phyloP scores from a whole-genome alignment of 1,140 invertebrate genomes.

The Chelonus insularis region DNA sequence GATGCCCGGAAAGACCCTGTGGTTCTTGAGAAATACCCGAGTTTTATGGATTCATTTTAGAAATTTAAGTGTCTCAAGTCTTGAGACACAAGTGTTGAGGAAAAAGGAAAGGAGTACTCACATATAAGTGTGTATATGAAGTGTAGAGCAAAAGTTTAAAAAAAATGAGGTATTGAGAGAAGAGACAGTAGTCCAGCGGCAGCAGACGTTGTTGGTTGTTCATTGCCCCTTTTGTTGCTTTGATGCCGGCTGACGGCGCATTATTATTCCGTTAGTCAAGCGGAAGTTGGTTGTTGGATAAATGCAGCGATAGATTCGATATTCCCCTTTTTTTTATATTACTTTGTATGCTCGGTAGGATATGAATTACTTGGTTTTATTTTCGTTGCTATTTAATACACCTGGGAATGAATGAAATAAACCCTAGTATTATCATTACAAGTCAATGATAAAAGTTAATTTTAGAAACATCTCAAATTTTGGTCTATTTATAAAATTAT shows the following conservation, averaged over 20 bases:
- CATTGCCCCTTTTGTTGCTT: constrained; percentile 1
- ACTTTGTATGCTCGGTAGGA: not conserved
- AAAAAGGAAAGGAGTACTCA: too few relatives aligned
- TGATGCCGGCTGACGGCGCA: constrained; percentile 20
- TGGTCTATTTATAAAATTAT: too few relatives aligned
- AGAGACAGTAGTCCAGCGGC: not conserved
- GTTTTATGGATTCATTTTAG: not conserved
- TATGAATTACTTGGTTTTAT: too few relatives aligned
- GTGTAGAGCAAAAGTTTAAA: not conserved
- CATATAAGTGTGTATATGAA: not conserved
- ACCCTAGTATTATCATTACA: not conserved
- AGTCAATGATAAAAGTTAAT: too few relatives aligned
- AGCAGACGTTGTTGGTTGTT: constrained; percentile 9
- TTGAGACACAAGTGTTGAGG: too few relatives aligned
- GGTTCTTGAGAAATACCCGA: too few relatives aligned
- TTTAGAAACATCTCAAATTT: too few relatives aligned
- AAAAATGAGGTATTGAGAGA: not conserved
- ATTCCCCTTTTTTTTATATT: constrained; percentile 3
- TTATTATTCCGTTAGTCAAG: constrained; percentile 20
- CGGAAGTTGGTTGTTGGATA: constrained; percentile 24
- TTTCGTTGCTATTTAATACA: not conserved
- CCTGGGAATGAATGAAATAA: not conserved
- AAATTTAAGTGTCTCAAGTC: not conserved
- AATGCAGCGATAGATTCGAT: constrained; percentile 21
- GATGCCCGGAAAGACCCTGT: not conserved